A percentile compares a stretch with the other conserved stretches of the same genome.
Evolutionary conservation across 2,888 invertebrate genomes (phyloP).

Genomic region (Oxyscelio sp.): DNA sequence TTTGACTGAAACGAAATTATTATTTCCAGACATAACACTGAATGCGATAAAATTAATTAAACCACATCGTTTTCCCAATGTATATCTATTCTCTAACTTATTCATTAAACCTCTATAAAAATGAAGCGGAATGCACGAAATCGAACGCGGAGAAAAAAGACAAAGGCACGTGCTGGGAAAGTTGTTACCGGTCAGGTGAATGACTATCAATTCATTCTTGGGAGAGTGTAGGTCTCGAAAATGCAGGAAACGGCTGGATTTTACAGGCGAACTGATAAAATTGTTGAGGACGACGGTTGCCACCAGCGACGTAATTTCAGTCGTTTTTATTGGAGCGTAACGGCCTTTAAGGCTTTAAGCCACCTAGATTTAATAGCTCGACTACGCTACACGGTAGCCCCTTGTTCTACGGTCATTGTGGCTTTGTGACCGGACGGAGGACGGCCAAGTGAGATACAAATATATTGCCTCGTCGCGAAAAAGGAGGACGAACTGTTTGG

Average conservation of each 20-base stretch:
- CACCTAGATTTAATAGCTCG: constrained; percentile 87
- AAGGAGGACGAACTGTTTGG: constrained; percentile 38
- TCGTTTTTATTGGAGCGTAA: constrained; percentile 85
- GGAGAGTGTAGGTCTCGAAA: constrained; percentile 48
- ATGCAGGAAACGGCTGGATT: constrained; percentile 57
- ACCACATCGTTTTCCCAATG: too few relatives aligned
- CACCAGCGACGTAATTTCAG: constrained; percentile 84
- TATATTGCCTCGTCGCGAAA: constrained; percentile 61
- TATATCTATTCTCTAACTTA: constrained; percentile 1
- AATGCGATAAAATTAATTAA: too few relatives aligned
- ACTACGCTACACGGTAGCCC: constrained; percentile 66
- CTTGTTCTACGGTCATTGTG: constrained; percentile 72
- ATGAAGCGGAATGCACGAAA: background rate
- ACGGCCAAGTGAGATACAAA: constrained; percentile 34
- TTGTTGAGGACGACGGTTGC: constrained; percentile 72
- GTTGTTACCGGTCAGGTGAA: constrained; percentile 51
- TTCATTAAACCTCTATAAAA: constrained; percentile 8
- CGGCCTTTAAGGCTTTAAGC: constrained; percentile 86
- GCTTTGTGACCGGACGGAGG: constrained; percentile 43
- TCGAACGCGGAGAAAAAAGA: background rate
- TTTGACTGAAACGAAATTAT: too few relatives aligned
- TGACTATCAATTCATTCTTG: constrained; percentile 65
- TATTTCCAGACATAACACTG: too few relatives aligned
- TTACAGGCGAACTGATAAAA: constrained; percentile 72
- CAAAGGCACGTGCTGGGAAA: constrained; percentile 51